Conservation (phyloP, 1,140 invertebrate species). For the Dinothrombium tinctorium region DNA sequence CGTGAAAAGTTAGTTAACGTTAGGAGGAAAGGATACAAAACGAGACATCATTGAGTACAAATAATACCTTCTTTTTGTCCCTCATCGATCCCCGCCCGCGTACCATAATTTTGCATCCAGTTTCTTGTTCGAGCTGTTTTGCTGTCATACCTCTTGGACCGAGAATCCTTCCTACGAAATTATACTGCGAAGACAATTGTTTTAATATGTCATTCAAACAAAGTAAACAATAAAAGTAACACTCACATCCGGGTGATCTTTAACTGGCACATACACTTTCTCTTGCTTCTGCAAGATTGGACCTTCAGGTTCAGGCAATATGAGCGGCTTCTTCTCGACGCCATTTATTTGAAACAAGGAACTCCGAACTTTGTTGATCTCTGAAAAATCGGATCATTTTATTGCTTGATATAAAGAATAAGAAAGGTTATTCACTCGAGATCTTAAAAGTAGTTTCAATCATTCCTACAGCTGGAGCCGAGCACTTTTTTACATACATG, state of each 20-base stretch:
- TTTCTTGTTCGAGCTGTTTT: constrained; percentile 97
- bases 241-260: constrained; percentile 99
- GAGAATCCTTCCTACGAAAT: constrained; percentile 97
- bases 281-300: constrained; percentile 74
- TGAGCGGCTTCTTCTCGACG: constrained; percentile 70
- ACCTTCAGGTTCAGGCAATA: constrained; percentile 77
- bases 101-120: constrained; percentile 99
- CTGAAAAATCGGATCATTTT: constrained; percentile 38
- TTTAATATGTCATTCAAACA: neutral
- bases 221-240: neutral
- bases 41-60: neutral
- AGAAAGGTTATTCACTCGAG: neutral
- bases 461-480: too few species aligned
- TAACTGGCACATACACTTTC: constrained; percentile 97
- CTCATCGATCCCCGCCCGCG: constrained; percentile 99
- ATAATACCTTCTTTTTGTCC: constrained; percentile 89
- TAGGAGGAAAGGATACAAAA: too few species aligned
- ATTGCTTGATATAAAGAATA: neutral
- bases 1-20: too few species aligned
- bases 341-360: constrained; percentile 96
- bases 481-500: too few species aligned
- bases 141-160: constrained; percentile 98
- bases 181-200: constrained; percentile 62
- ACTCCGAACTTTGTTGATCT: constrained; percentile 91
- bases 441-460: neutral